Evolutionary conservation across 2,113 vertebrate genomes (phyloP), one percentile per base, ranked within the genome.

Genomic region (Apodemus speciosus): DNA sequence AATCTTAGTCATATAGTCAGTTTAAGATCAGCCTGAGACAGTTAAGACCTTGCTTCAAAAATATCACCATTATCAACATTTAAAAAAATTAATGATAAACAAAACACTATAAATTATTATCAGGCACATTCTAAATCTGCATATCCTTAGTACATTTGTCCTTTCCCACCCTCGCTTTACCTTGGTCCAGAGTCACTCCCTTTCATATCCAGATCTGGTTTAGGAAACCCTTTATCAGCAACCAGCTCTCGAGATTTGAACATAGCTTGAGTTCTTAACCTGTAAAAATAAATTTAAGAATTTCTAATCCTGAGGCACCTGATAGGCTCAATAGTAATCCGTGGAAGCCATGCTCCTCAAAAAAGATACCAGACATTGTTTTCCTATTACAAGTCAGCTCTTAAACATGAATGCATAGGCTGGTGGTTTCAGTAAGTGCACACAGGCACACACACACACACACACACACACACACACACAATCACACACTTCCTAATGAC

Each of bases 191-290:
- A 92, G 89, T 93, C 94, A 96, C 89, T 97, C 88, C 96, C 62
- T 0, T 97, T 98, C 95, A 96, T 73, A 92, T 97, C 92, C 80
- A 96, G 85, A 93, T 71, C 79, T 66, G 91, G 38, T 62, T 97
- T 95, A 84, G 66, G n/a, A 38, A 76, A 72, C 60, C 93, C 83
- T 95, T 97, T 97, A 83, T 95, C 96, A 95, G 90, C 14, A 69
- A 89, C n/a, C 83, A 88, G 53, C 68, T 96, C 96, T 91, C 95
- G 97, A 9, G 96, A 94, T 51, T 93, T 87, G 95, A 88, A 93
- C 30, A n/a, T 16, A 91, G 96, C 1, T 0, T 80, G 92, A 95
- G 96, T 97, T 97, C 91, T 98, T 96, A 97, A 97, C 96, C 98
- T 98, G 94, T n/a, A 97, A 97, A 96, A 94, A 89, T 88, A 25